Base-by-base conservation (phyloP, 2,797 vertebrate genomes). In the Tarsius wallacei region DNA sequence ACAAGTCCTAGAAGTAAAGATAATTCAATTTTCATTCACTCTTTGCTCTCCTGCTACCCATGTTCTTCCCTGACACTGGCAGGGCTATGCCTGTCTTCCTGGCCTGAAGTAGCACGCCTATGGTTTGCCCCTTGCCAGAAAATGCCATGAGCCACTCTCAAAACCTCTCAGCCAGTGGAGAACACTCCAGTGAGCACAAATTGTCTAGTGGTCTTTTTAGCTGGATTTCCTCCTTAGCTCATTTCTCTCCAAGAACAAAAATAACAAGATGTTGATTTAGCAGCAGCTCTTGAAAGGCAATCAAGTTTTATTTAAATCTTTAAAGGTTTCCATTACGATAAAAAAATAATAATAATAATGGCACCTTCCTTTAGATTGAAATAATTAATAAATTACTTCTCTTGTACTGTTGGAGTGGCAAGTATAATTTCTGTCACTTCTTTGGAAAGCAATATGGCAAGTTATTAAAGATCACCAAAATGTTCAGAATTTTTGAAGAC, bases 1-100 rank as follows among this genome's bases (percentile, higher is more conserved):
- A 97, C 94, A 98, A 97, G 97, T 97, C 90, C 93, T 96, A 80
- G 95, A 98, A 98, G 97, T 84, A 97, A 97, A 97, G 97, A 89
- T 97, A 91, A 97, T 81, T 96, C 97, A 96, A 55, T 97, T 98
- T 98, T 97, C 97, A 88, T 94, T 96, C 95, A 66, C 94, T 98
- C 89, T 63, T 86, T 89, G n/a, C 31, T 95, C 97, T 98, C 97
- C 93, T 96, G 93, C 93, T 93, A 93, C 94, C 61, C 66, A 94
- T 96, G 97, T 97, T 97, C 89, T 92, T 98, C 96, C 85, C 73
- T 47, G 85, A 97, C 21, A 24, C 91, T 0, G 94, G 92, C 95
- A 97, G 96, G 97, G 97, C 94, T 97, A 76, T 90, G 15, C 86
- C 71, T 95, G 97, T 89, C 94, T 97, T 94, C 51, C 90, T 93